Evolutionary conservation across 1,140 invertebrate genomes (phyloP), one percentile per base, ranked within the genome.

Genomic region (Gonioctena quinquepunctata): DNA sequence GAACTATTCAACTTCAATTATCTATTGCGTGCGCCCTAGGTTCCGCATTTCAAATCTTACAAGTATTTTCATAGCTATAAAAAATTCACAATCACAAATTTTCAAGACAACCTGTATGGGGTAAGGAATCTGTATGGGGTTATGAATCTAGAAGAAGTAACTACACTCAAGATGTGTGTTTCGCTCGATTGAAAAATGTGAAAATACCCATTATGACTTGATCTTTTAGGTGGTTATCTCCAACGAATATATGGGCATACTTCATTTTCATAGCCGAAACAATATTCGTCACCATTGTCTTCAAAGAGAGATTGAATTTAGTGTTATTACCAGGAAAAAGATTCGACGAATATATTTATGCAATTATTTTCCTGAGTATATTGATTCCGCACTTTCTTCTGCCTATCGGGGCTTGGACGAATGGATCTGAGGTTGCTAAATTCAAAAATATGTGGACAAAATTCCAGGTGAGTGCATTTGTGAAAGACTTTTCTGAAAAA

Each of bases 401-500:
- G 11, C 89, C 89, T 0, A 84, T 91, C n/a, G 88, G 88, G 1
- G 89, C 89, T 4, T 91, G 89, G 89, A 84, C 88, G 0, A 89
- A 90, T 75, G 89, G 89, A 1, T 79, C 82, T 0, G 86, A 91
- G 80, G 89, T 90, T 3, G 89, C 89, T 6, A 90, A 89, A 65
- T 91, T 90, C 74, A 91, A 90, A 82, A 90, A 90, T 74, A 90
- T 91, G 89, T 91, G 89, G 89, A 90, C 89, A 2, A 88, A 88
- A 80, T 90, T 90, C 80, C 89, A 90, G 81, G 87, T 88, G 76
- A 60, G n/a, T 61, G 16, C 33, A 2, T 42, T 8, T 8, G 5
- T n/a, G n/a, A n/a, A n/a, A n/a, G n/a, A n/a, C n/a, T n/a, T n/a
- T n/a, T n/a, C n/a, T n/a, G n/a, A n/a, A n/a, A n/a, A n/a, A n/a